phyloP scores from a whole-genome alignment of 2,888 invertebrate genomes.

The Heliothis peltigera region DNA sequence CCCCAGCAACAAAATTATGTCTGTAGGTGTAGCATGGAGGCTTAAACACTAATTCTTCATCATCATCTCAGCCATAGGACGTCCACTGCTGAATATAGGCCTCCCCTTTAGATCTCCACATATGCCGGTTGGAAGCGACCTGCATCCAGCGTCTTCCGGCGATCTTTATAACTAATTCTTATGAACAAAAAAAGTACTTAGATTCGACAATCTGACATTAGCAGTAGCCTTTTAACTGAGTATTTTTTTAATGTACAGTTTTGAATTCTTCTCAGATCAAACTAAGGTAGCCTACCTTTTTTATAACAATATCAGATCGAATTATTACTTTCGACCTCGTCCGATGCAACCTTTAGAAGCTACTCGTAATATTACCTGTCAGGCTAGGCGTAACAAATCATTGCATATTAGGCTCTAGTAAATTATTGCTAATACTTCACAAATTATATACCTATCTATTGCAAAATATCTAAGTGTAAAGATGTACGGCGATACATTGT shows the following conservation, averaged over 20 bases:
- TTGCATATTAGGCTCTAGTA: conserved; percentile 26
- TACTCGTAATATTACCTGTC: conserved; percentile 35
- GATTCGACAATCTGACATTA: too few species aligned
- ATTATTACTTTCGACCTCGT: conserved; percentile 41
- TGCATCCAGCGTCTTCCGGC: too few species aligned
- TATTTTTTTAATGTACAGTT: background rate
- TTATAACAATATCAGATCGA: conserved; percentile 10
- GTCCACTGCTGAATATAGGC: too few species aligned
- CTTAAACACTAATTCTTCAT: too few species aligned
- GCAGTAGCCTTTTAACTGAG: too few species aligned
- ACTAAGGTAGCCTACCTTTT: background rate
- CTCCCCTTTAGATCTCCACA: too few species aligned
- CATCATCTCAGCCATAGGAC: too few species aligned
- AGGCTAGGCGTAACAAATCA: conserved; percentile 29
- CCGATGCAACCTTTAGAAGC: conserved; percentile 48
- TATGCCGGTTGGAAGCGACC: too few species aligned
- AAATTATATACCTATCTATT: background rate
- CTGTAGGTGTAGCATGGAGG: too few species aligned
- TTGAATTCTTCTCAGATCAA: background rate
- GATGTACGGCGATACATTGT: conserved; percentile 29
- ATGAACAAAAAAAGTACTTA: too few species aligned
- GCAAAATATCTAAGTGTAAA: conserved; percentile 12
- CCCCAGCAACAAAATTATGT: too few species aligned
- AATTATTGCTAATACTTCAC: conserved; percentile 17
- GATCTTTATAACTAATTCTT: too few species aligned